phyloP scores from a whole-genome alignment of 1,140 invertebrate genomes.

The Penaeus indicus region DNA sequence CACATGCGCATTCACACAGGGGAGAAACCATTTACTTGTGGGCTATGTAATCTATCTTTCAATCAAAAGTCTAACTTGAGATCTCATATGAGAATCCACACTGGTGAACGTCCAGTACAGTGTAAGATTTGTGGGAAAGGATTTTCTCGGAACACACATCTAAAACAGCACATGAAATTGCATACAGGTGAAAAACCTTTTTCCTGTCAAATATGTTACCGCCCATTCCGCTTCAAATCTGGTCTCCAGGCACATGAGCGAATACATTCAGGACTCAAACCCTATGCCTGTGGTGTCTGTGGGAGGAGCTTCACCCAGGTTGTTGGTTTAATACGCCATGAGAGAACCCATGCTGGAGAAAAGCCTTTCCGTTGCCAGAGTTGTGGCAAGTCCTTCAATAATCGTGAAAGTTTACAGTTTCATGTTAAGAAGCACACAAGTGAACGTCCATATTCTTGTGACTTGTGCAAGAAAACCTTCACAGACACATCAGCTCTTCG shows the following conservation, averaged over 20 bases:
- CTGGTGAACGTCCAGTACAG: constrained; percentile 81
- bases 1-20: constrained; percentile 71
- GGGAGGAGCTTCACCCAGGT: constrained; percentile 54
- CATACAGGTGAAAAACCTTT: constrained; percentile 59
- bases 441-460: constrained; percentile 46
- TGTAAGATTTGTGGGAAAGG: constrained; percentile 88
- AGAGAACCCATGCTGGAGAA: constrained; percentile 50
- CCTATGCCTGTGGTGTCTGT: constrained; percentile 56
- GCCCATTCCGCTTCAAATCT: constrained; percentile 57
- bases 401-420: constrained; percentile 39
- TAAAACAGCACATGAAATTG: constrained; percentile 60
- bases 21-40: constrained; percentile 73
- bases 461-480: constrained; percentile 52
- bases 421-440: constrained; percentile 53
- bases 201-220: constrained; percentile 39
- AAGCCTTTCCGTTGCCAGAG: constrained; percentile 59
- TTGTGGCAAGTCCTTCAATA: constrained; percentile 57
- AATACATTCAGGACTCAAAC: constrained; percentile 55
- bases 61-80: constrained; percentile 92
- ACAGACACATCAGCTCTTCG: constrained; percentile 40
- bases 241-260: constrained; percentile 59
- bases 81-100: constrained; percentile 87
- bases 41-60: constrained; percentile 87
- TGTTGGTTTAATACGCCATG: constrained; percentile 54
- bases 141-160: constrained; percentile 82